Conservation (phyloP, 2,797 vertebrate species). For the Anas flavirostris region DNA sequence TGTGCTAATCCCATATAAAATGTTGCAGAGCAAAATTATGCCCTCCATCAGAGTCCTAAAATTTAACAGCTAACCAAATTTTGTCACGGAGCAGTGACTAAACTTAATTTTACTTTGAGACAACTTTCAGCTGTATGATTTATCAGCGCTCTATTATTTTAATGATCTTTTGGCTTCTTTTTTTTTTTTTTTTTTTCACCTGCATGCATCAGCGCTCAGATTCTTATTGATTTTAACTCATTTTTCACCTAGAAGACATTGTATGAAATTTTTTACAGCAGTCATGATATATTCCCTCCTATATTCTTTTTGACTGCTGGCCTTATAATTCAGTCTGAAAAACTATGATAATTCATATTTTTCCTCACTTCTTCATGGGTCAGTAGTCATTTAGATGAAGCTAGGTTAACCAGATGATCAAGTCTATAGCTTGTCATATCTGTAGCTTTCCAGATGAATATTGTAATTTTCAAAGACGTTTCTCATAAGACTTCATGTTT, state of each 20-base stretch:
- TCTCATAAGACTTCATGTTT: background rate
- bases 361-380: background rate
- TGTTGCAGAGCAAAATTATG: background rate
- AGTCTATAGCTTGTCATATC: background rate
- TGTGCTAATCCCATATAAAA: background rate
- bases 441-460: background rate
- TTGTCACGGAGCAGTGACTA: background rate
- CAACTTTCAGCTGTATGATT: background rate
- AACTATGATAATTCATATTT: background rate
- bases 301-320: background rate
- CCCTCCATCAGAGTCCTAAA: background rate
- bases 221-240: background rate
- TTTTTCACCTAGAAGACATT: constrained; percentile 5
- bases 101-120: constrained; percentile 13
- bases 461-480: background rate
- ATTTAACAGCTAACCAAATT: background rate
- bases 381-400: background rate
- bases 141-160: constrained; percentile 21
- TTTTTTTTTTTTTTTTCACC: background rate
- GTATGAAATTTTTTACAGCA: background rate
- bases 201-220: background rate
- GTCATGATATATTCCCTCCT: background rate
- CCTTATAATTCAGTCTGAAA: background rate
- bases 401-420: background rate
- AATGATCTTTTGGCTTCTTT: background rate